These are phyloP conservation scores for Dryococelus australis DNA, from an alignment of 2,888 invertebrate genomes.

Conservation along the genomic window DNA sequence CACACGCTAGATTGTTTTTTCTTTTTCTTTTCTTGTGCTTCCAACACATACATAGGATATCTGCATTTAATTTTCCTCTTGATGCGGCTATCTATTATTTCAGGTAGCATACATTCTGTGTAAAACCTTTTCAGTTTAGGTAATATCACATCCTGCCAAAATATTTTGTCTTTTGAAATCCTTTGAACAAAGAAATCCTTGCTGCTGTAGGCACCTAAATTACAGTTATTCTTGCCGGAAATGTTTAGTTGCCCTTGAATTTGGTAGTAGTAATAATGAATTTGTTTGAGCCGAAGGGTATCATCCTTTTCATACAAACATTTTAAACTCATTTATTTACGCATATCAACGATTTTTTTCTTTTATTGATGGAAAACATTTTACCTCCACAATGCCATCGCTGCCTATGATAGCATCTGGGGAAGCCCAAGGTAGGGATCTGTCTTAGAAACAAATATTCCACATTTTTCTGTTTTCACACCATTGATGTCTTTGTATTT, in stretches of 20 bases:
- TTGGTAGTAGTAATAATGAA: not conserved
- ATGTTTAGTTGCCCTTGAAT: no score
- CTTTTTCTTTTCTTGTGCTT: no score
- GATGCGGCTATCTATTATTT: no score
- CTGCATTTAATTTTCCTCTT: not conserved
- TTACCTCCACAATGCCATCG: not conserved
- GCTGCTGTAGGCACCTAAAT: no score
- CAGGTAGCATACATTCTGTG: no score
- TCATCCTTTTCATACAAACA: not conserved
- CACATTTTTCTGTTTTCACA: slow-evolving; percentile 3
- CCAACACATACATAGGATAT: not conserved
- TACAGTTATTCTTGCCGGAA: no score
- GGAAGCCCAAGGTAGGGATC: not conserved
- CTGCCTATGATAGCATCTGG: not conserved
- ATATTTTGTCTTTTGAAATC: no score
- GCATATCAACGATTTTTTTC: not conserved
- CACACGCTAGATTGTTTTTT: no score
- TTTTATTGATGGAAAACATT: not conserved
- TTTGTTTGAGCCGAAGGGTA: not conserved
- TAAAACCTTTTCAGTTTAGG: no score
- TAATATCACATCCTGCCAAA: no score
- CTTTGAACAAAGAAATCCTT: no score
- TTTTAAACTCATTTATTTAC: not conserved
- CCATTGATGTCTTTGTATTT: not conserved
- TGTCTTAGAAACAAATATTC: not conserved